Evolutionary conservation across 2,797 vertebrate genomes (phyloP).

Genomic region (Caiman crocodilus): DNA sequence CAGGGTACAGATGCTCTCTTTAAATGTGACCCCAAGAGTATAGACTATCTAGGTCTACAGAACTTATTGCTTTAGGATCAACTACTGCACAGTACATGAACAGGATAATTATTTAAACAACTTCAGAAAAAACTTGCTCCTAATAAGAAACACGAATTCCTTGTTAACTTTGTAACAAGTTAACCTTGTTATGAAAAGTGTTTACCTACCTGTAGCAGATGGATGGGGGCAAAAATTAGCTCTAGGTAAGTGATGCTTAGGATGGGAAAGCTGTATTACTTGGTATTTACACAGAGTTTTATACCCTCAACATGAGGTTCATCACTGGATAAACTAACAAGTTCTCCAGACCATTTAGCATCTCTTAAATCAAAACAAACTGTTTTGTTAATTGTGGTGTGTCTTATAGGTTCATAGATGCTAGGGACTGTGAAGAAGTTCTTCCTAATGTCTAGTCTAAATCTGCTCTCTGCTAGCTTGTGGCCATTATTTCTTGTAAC

Average conservation of each 20-base stretch:
- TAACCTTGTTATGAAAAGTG: background rate
- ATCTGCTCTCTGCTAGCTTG: no score
- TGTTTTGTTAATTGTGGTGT: background rate
- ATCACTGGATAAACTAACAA: background rate
- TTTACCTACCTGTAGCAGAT: background rate
- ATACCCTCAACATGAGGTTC: background rate
- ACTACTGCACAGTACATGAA: background rate
- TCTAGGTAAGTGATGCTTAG: constrained; percentile 2
- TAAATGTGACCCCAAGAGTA: background rate
- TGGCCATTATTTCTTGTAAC: no score
- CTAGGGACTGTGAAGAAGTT: no score
- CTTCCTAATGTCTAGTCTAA: no score
- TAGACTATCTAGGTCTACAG: background rate
- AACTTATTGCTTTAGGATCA: constrained; percentile 7
- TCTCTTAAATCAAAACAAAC: background rate
- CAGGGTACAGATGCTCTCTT: background rate
- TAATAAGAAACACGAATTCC: background rate
- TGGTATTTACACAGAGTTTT: background rate
- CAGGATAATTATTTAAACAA: constrained; percentile 4
- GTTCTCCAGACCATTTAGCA: background rate
- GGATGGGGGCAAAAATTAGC: background rate
- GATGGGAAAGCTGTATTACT: background rate
- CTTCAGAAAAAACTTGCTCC: background rate
- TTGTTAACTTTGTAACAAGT: constrained; percentile 5
- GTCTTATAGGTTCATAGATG: no score